Evolutionary conservation across 1,140 invertebrate species (phyloP).

Genomic region (Bombus waltoni): DNA sequence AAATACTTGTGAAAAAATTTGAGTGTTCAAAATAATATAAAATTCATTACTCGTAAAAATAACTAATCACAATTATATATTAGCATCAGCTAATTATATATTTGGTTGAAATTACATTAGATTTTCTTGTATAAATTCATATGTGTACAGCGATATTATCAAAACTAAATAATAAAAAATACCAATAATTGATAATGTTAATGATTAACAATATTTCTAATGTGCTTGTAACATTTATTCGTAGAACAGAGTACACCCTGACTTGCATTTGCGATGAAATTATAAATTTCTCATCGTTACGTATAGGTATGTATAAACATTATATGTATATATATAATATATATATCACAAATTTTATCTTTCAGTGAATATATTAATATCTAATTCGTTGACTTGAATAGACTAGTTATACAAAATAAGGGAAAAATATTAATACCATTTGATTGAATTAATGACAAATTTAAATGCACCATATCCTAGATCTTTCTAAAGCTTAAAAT

Average conservation of each 20-base stretch:
- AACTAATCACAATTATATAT: background rate
- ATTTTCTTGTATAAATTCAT: conserved; percentile 1
- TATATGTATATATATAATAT: conserved; percentile 24
- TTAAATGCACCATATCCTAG: background rate
- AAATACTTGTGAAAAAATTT: background rate
- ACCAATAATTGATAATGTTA: background rate
- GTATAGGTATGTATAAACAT: conserved; percentile 58
- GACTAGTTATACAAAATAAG: conserved; percentile 64
- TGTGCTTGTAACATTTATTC: conserved; percentile 62
- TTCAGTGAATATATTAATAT: conserved; percentile 49
- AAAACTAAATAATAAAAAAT: background rate
- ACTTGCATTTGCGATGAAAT: conserved; percentile 12
- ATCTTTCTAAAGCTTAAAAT: background rate
- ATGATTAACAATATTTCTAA: conserved; percentile 41
- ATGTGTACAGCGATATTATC: background rate
- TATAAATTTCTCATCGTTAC: conserved; percentile 29
- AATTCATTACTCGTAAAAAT: background rate
- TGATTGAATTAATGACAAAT: background rate
- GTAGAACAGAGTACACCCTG: background rate
- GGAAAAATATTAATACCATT: background rate
- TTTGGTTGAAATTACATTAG: background rate
- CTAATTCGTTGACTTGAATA: conserved; percentile 63
- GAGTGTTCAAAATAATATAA: background rate
- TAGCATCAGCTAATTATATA: background rate
- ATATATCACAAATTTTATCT: conserved; percentile 61